Conservation (phyloP, 2,888 invertebrate species). For the Athrips mouffetella region DNA sequence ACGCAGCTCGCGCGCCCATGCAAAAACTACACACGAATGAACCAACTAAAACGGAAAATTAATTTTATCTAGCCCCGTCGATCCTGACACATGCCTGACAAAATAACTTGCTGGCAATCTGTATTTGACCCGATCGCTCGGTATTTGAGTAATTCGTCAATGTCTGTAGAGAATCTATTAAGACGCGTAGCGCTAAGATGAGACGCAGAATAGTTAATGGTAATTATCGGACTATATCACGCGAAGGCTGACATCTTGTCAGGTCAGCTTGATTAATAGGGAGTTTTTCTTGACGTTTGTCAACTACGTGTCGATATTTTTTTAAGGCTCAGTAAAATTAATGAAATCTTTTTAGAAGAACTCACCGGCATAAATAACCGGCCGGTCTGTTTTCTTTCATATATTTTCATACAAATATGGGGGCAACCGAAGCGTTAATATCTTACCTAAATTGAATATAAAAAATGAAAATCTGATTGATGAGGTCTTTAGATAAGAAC, state of each 20-base stretch:
- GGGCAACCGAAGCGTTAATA: no score
- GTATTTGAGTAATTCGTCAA: conserved; percentile 38
- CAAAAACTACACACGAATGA: conserved; percentile 44
- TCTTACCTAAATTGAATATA: no score
- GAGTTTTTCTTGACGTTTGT: conserved; percentile 18
- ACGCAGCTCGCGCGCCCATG: conserved; percentile 40
- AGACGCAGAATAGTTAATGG: conserved; percentile 32
- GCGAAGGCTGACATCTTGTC: conserved; percentile 21
- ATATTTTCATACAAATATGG: no score
- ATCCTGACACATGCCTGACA: conserved; percentile 18
- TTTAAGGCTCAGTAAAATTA: background rate
- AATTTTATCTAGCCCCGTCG: conserved; percentile 25
- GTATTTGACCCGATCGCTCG: conserved; percentile 27
- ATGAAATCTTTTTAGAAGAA: background rate
- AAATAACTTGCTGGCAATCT: background rate
- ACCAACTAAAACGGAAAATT: conserved; percentile 33
- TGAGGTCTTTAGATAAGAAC: no score
- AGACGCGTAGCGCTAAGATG: conserved; percentile 32
- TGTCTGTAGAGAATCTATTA: conserved; percentile 34
- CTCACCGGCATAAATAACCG: conserved; percentile 17
- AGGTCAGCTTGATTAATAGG: conserved; percentile 40
- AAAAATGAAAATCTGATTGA: no score
- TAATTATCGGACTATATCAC: conserved; percentile 24
- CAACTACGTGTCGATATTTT: conserved; percentile 10
- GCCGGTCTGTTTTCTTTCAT: no score